Base-by-base conservation (phyloP, 2,888 invertebrate species). In the Gymnosoma rotundatum region DNA sequence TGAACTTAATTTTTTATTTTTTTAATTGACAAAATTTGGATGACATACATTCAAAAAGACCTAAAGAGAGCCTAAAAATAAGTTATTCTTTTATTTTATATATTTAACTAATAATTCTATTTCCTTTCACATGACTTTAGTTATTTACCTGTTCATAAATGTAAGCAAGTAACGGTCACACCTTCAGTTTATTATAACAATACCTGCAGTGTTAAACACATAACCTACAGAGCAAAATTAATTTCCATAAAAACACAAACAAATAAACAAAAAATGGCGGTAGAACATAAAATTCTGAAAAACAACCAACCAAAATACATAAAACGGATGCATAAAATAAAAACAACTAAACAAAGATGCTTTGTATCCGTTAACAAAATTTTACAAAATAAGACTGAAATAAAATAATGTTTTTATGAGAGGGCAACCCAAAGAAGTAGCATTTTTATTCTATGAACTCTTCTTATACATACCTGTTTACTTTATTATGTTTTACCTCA, bases 301-400 rank as follows among this genome's bases (percentile, higher is more conserved):
- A 8, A 42, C 42, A 1, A 42, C 42, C 42, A 42, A 14, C 42
- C 0, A 42, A 20, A 36, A 21, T 56, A 81, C 69, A 63, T 64
- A 64, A 81, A 69, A 75, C 80, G 74, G 80, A 81, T 81, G 32
- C 7, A 54, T 67, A 45, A 48, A 56, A 58, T 14, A 42, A 45
- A 67, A 52, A 14, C 14, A 60, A 2, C 36, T 16, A 54, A 20
- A 60, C 50, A 45, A 63, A 25, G 48, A 69, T 69, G 74, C 56
- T 75, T 63, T 63, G 75, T 74, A 81, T 74, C 74, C 74, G 74
- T 69, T 74, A 75, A 73, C 42, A 42, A 64, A 74, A 50, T 70
- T 75, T 75, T 63, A 81, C 56, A 45, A 74, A 67, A 80, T 12
- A 32, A 21, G n/a, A 56, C 14, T 21, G 8, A 69, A 20, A 9